Percentiles rank a stretch among this genome's conserved stretches.
Conservation (phyloP, 2,797 vertebrate species). For the Staurois parvus region DNA sequence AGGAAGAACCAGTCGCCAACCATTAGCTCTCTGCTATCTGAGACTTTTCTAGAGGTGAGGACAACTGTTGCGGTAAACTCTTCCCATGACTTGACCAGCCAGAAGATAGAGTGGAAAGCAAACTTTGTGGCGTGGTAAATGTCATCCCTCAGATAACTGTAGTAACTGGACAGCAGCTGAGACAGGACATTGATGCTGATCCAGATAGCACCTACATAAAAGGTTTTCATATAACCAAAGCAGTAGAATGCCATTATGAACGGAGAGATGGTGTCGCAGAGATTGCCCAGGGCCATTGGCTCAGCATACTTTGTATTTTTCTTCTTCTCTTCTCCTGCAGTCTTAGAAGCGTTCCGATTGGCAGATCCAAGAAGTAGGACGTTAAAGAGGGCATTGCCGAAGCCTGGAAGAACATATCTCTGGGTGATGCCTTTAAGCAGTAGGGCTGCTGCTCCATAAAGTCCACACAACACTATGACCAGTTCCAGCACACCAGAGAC, state of each 20-base stretch:
- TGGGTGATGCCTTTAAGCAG: conserved; percentile 87
- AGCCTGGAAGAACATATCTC: conserved; percentile 83
- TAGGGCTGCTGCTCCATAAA: conserved; percentile 84
- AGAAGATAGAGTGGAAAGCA: conserved; percentile 82
- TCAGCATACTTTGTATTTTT: conserved; percentile 93
- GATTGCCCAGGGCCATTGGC: conserved; percentile 87
- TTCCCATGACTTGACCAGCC: conserved; percentile 88
- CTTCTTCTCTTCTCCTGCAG: conserved; percentile 83
- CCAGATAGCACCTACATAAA: conserved; percentile 82
- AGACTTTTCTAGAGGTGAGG: conserved; percentile 49
- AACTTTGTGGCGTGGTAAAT: conserved; percentile 86
- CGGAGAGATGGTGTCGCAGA: conserved; percentile 82
- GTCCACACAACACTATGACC: conserved; percentile 81
- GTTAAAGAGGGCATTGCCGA: conserved; percentile 89
- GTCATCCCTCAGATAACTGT: conserved; percentile 83
- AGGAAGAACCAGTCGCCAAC: conserved; percentile 90
- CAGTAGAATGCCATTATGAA: conserved; percentile 87
- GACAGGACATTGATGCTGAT: conserved; percentile 81
- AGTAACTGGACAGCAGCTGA: conserved; percentile 86
- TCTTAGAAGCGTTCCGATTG: conserved; percentile 76
- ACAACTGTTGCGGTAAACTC: conserved; percentile 79
- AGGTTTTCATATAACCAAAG: conserved; percentile 81
- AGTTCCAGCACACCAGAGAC: conserved; percentile 83
- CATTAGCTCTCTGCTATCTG: conserved; percentile 74
- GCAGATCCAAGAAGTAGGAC: conserved; percentile 83